These are phyloP conservation scores for Heliopora coerulea DNA, from an alignment of 92 coral and sea anemone genomes.

Conservation along the genomic window DNA sequence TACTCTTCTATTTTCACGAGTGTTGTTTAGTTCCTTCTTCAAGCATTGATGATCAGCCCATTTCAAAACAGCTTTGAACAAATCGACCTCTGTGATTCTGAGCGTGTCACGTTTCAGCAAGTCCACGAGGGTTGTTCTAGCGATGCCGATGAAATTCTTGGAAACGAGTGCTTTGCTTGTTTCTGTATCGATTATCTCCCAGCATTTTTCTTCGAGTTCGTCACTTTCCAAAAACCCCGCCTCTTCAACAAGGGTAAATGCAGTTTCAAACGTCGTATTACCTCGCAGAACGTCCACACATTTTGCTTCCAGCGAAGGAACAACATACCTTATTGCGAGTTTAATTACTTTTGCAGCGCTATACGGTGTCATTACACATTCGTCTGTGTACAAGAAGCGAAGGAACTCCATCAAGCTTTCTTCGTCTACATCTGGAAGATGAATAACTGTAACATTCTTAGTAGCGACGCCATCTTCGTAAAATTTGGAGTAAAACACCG, in stretches of 20 bases:
- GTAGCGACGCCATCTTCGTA: conserved; percentile 58
- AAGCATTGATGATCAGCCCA: conserved; percentile 52
- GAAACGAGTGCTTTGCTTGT: conserved; percentile 50
- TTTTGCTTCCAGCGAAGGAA: conserved; percentile 57
- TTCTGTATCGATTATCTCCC: conserved; percentile 52
- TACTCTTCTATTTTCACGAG: conserved; percentile 49
- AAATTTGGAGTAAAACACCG: conserved; percentile 75
- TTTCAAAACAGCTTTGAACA: conserved; percentile 61
- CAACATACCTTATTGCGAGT: conserved; percentile 65
- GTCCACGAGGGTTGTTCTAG: conserved; percentile 25
- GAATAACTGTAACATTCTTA: conserved; percentile 44
- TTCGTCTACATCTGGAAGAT: conserved; percentile 62
- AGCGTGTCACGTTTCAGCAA: conserved; percentile 50
- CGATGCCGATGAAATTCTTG: conserved; percentile 43
- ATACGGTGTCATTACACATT: conserved; percentile 54
- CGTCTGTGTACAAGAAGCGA: conserved; percentile 68
- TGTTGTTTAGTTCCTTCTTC: conserved; percentile 18
- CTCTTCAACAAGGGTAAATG: conserved; percentile 57
- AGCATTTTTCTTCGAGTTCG: conserved; percentile 46
- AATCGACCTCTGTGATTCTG: conserved; percentile 45
- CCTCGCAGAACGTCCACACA: conserved; percentile 63
- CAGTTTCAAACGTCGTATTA: conserved; percentile 61
- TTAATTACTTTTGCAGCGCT: conserved; percentile 62
- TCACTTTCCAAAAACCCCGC: conserved; percentile 41
- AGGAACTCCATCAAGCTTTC: conserved; percentile 67